These are phyloP conservation scores for Galeruca laticollis DNA, from an alignment of 2,888 invertebrate genomes.

Conservation along the genomic window DNA sequence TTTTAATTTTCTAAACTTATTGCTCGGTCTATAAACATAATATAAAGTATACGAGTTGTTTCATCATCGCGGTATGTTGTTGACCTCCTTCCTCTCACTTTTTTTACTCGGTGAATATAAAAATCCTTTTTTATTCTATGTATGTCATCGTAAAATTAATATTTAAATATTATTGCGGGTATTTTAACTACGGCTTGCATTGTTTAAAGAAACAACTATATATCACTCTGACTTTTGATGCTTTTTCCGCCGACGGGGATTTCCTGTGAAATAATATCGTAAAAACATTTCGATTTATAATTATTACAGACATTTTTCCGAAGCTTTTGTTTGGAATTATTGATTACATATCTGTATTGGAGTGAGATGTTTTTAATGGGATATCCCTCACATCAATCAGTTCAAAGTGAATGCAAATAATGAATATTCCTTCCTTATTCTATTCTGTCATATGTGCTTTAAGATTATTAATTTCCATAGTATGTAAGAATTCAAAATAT, in stretches of 20 bases:
- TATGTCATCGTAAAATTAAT: conserved; percentile 1
- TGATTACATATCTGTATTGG: too few relatives aligned
- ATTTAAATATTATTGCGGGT: neutral
- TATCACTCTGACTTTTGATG: neutral
- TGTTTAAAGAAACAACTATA: neutral
- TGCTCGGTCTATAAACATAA: neutral
- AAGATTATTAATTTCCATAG: too few relatives aligned
- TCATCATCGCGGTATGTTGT: conserved; percentile 3
- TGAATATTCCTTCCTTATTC: too few relatives aligned
- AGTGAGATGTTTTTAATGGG: too few relatives aligned
- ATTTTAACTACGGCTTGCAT: neutral
- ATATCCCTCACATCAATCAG: too few relatives aligned
- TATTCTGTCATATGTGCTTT: too few relatives aligned
- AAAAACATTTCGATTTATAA: too few relatives aligned
- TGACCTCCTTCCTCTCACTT: conserved; percentile 16
- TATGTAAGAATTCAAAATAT: too few relatives aligned
- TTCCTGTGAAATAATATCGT: neutral
- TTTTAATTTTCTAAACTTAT: neutral
- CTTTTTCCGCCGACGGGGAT: neutral
- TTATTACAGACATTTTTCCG: neutral
- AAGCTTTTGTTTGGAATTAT: too few relatives aligned
- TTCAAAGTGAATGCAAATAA: too few relatives aligned
- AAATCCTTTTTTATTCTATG: neutral
- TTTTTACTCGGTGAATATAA: neutral
- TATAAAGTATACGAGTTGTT: neutral